These are phyloP conservation scores for Halesus radiatus DNA, from an alignment of 1,140 invertebrate genomes.

Conservation along the genomic window DNA sequence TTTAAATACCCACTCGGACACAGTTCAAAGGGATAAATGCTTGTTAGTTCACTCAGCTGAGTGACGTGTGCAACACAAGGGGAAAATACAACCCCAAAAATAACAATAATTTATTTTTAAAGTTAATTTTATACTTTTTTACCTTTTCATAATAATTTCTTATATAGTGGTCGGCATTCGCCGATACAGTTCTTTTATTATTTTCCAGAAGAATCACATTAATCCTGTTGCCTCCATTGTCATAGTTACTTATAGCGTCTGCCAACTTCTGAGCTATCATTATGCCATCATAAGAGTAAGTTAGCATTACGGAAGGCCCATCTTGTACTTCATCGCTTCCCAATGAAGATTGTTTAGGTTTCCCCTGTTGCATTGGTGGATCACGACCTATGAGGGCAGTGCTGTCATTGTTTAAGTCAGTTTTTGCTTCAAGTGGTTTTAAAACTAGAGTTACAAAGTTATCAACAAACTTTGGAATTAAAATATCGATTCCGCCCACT, in stretches of 20 bases:
- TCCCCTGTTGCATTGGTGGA: not conserved
- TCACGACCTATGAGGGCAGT: not conserved
- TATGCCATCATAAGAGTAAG: slow-evolving; percentile 66
- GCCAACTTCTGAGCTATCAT: slow-evolving; percentile 65
- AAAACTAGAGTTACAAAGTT: slow-evolving; percentile 20
- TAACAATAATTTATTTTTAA: too few relatives aligned
- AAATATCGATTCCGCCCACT: slow-evolving; percentile 56
- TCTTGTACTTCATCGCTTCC: slow-evolving; percentile 6
- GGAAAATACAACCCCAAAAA: too few relatives aligned
- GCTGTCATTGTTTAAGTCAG: not conserved
- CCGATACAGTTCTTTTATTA: slow-evolving; percentile 64
- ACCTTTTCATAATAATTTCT: slow-evolving; percentile 70
- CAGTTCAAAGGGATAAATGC: too few relatives aligned
- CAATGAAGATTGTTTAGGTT: slow-evolving; percentile 7
- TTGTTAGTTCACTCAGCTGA: too few relatives aligned
- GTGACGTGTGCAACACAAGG: too few relatives aligned
- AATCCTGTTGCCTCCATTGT: slow-evolving; percentile 59
- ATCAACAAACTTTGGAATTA: slow-evolving; percentile 62
- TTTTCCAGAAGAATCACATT: slow-evolving; percentile 64
- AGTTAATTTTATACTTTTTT: not conserved
- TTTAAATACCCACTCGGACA: too few relatives aligned
- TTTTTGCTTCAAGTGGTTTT: not conserved
- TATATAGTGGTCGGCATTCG: slow-evolving; percentile 68
- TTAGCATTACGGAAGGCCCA: slow-evolving; percentile 64
- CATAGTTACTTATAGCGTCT: slow-evolving; percentile 63